Evolutionary conservation across 2,113 vertebrate species (phyloP), one percentile per base, ranked within the genome.

Genomic region (Eleginops maclovinus): DNA sequence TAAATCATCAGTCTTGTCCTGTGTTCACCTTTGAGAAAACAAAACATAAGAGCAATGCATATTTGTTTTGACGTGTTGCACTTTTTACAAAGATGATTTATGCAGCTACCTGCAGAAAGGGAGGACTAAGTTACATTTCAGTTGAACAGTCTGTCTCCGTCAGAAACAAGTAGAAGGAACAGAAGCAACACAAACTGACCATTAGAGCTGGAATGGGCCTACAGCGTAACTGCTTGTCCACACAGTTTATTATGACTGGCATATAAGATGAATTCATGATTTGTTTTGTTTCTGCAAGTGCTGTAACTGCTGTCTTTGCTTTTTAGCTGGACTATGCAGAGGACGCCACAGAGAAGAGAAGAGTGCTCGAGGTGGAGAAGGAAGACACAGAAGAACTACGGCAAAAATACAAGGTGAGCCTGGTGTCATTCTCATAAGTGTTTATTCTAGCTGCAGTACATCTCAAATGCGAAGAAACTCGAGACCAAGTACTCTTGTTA

Each of bases 371-470:
- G 89, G 96, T 99, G 88, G 98, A 99, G 89, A 99, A 99, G 76
- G 97, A 99, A 93, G 98, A 99, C 89, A 99, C 98, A 0, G 98
- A 99, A 88, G 98, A 99, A 90, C 94, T 98, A 58, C 96, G 97
- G 71, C 98, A 99, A 85, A 99, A 99, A 78, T 99, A 99, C 91
- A 99, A 99, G 96, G 98, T 97, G 81, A 72, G 26, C 8, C 26
- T 73, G 15, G 50, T 40, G 10, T 41, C 14, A n/a, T 17, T 49
- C 22, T 26, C 3, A 68, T 24, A 2, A 44, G 2, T 9, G 4
- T 21, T 44, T 0, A 9, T 47, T 59, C 22, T 62, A 9, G 36
- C 43, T 73, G 41, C 17, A 8, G 2, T 49, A 9, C 44, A 17
- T 44, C 41, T 14, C 36, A 40, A 1, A 9, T 13, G 3, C 16